Evolutionary conservation across 2,888 invertebrate genomes (phyloP), one percentile per base, ranked within the genome.

Genomic region (Microctonus hyperodae): DNA sequence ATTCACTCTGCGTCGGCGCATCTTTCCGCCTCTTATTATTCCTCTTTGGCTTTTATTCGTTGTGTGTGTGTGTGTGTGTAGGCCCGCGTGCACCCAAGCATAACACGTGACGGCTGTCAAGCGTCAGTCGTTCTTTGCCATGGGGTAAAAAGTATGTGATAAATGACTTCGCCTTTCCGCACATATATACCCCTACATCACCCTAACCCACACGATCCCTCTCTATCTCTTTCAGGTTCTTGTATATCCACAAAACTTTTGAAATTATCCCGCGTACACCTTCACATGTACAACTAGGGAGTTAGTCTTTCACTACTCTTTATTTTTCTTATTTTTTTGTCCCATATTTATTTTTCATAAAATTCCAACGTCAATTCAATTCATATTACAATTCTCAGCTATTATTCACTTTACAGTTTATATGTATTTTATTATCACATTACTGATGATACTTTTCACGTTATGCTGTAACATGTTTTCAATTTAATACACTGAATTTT

Each of bases 51-150:
- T 66, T 67, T 60, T 59, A 5, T 44, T 69, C 53, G 50, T 51
- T 10, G 1, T 25, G 7, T 31, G 53, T 51, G 28, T 57, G 16
- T 40, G 35, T 69, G 67, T 55, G 57, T 40, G 23, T 59, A 44
- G 65, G 37, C 51, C 51, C 59, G 23, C 53, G 28, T 48, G 13
- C 56, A 53, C 23, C 51, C 62, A 58, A 60, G 68, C 63, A 69
- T 68, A 69, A 70, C 73, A 72, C 72, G 72, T 73, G 72, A 73
- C 69, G 72, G 65, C 72, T 73, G 72, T 73, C 73, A 72, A 70
- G 69, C 65, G 64, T 53, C 48, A 63, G 33, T 16, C 58, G 40
- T 44, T 44, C 16, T 44, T 44, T 16, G 55, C 23, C 55, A 48
- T 51, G 63, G 56, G 60, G 61, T 68, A 62, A 69, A 70, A 66